These are phyloP conservation scores for Gambusia holbrooki DNA, from an alignment of 2,113 vertebrate genomes.

Conservation along the genomic window DNA sequence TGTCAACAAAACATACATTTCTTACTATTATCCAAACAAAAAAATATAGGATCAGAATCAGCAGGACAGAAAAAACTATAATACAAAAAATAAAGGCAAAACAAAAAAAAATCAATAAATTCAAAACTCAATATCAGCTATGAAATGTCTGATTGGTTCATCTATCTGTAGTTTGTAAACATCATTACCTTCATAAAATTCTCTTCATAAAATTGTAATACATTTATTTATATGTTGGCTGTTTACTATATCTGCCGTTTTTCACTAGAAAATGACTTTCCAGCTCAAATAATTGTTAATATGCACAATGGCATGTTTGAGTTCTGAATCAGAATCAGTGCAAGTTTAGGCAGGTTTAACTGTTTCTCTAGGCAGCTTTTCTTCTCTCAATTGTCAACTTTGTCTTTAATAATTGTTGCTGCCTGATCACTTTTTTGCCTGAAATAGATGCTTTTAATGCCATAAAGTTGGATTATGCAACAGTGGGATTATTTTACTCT, in stretches of 20 bases:
- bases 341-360: not conserved
- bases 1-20: not conserved
- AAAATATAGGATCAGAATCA: not conserved
- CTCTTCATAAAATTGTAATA: not conserved
- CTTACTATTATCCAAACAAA: not conserved
- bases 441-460: not conserved
- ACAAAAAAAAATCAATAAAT: too few species aligned
- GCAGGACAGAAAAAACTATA: not conserved
- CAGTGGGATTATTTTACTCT: not conserved
- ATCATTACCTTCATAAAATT: too few species aligned
- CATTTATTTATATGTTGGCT: not conserved
- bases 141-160: not conserved
- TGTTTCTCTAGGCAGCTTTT: not conserved
- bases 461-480: not conserved
- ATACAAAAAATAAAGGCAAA: too few species aligned
- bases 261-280: constrained; percentile 33
- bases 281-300: constrained; percentile 34
- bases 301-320: constrained; percentile 41
- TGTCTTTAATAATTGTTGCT: not conserved
- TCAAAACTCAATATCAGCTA: not conserved
- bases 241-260: not conserved
- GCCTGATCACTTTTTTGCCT: not conserved
- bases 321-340: constrained; percentile 23
- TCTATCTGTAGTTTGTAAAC: not conserved
- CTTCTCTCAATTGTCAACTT: not conserved